Base-by-base conservation (phyloP, 1,140 invertebrate species). In the Battus philenor region DNA sequence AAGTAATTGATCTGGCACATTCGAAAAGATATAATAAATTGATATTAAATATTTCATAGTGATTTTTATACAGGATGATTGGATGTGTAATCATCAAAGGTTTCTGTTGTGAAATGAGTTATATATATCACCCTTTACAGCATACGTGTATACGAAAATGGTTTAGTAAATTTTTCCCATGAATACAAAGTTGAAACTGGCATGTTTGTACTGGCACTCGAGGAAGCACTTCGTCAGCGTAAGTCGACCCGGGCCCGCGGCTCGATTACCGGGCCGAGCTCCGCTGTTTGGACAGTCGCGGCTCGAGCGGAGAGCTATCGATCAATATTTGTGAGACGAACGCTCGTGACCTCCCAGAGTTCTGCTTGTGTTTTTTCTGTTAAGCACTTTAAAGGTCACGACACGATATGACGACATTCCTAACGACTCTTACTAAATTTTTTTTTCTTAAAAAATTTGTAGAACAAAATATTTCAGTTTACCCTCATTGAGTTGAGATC, bases 291-390 rank as follows among this genome's bases (percentile, higher is more conserved):
- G 12, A 26, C 36, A 26, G 36, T 8, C 22, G 24, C 2, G 36
- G 13, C 22, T 36, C 10, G 33, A 9, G 15, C 17, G 18, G n/a
- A n/a, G n/a, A 20, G 18, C 22, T 20, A 39, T 39, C 36, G 22
- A 39, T 39, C 36, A 39, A 39, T 39, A 39, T 39, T 39, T 39
- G 36, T 38, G 33, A n/a, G 33, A 18, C 26, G 9, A 4, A 29
- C n/a, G 17, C 33, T 39, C 7, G 9, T 36, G 36, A 39, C 36
- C 36, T 39, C 26, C 11, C 11, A 5, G 13, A 4, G 9, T 39
- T 18, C 11, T 9, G 8, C 5, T 11, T 7, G 7, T 39, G 36
- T 39, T 39, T 24, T 13, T 15, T 26, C n/a, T 24, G 18, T 7
- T 39, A 39, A 39, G 36, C 10, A 39, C 36, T 39, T 13, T 1